A percentile compares a stretch with the other conserved stretches of the same genome.
Evolutionary conservation across 2,113 vertebrate genomes (phyloP).

Genomic region (Urocynchramus pylzowi): DNA sequence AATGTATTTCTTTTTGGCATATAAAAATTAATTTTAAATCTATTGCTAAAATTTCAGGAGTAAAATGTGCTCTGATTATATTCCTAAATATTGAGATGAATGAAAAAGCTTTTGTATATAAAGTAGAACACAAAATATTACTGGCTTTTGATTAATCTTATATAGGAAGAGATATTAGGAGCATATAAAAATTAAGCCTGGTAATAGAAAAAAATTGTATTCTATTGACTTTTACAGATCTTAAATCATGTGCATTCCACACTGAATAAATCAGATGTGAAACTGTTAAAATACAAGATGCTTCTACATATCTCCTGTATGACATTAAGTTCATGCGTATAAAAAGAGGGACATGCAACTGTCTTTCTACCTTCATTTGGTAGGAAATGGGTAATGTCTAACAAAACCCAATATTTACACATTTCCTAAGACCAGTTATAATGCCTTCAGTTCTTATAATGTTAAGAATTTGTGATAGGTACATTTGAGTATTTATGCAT

Average conservation of each 20-base stretch:
- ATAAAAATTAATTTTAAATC: neutral
- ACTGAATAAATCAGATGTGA: neutral
- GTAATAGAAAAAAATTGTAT: neutral
- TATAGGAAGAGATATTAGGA: neutral
- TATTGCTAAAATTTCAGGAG: neutral
- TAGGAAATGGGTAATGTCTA: neutral
- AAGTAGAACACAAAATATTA: neutral
- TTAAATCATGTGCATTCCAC: neutral
- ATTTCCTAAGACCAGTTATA: neutral
- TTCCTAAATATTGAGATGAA: neutral
- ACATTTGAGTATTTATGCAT: neutral
- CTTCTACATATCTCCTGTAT: neutral
- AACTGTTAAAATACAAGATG: neutral
- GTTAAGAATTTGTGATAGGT: neutral
- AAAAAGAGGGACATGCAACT: neutral
- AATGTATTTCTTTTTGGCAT: neutral
- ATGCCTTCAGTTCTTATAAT: neutral
- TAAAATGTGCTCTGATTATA: neutral
- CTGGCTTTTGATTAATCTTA: neutral
- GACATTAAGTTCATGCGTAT: neutral
- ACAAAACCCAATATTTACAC: neutral
- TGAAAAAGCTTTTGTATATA: neutral
- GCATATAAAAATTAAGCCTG: neutral
- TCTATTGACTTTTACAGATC: neutral
- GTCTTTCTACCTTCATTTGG: neutral